Conservation (phyloP, 2,888 invertebrate genomes). For the Busseola fusca region DNA sequence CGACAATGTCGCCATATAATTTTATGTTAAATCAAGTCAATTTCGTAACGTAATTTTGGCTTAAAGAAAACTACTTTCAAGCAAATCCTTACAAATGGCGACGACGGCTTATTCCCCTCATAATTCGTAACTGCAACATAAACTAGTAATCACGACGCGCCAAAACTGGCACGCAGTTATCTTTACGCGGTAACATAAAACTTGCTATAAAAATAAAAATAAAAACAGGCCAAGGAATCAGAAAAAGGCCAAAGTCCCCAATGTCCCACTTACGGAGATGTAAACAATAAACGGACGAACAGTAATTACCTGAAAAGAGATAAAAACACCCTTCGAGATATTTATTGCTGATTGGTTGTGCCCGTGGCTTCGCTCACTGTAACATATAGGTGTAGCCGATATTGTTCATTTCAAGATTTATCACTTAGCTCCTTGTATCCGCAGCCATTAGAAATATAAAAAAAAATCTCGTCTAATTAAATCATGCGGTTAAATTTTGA, state of each 20-base stretch:
- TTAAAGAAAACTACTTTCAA: neutral
- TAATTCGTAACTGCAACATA: neutral
- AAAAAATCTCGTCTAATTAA: neutral
- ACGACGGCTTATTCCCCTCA: neutral
- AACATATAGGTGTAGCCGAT: neutral
- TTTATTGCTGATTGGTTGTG: constrained; percentile 1
- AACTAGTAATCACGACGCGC: constrained; percentile 22
- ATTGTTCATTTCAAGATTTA: neutral
- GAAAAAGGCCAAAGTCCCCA: constrained; percentile 27
- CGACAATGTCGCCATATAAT: neutral
- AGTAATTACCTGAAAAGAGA: constrained; percentile 31
- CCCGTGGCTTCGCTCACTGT: neutral
- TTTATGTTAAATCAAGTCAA: neutral
- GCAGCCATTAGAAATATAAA: neutral
- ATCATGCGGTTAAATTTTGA: neutral
- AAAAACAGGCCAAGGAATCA: constrained; percentile 22
- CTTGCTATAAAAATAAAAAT: constrained; percentile 41
- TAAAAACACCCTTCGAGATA: constrained; percentile 25
- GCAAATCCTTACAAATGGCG: neutral
- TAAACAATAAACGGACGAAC: constrained; percentile 31
- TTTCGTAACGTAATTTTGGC: neutral
- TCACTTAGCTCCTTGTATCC: neutral
- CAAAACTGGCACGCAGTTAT: constrained; percentile 20
- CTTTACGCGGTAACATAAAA: constrained; percentile 43
- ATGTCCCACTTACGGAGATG: constrained; percentile 20